Evolutionary conservation across 1,140 invertebrate genomes (phyloP), one percentile per base, ranked within the genome.

Genomic region (Solenopsis fugax): DNA sequence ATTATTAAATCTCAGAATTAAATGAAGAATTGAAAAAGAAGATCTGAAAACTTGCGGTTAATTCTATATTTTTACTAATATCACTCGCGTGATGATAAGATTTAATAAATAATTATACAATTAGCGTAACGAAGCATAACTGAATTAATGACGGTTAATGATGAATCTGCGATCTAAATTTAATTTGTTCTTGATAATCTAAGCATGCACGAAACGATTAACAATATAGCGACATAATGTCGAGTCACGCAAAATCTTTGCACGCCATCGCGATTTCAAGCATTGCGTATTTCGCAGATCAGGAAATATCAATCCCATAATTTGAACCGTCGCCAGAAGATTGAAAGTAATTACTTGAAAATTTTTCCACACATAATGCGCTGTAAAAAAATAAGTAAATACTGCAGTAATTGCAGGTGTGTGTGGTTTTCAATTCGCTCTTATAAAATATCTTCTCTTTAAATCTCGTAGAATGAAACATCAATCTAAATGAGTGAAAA

Each of bases 241-340:
- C 24, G n/a, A 41, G 24, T 18, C 3, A 48, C 67, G 21, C 12
- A 18, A 81, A 77, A 50, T 67, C n/a, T 18, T 18, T 56, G 69
- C 48, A 72, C 82, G 73, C 58, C 29, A 48, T 65, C 18, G 21
- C 1, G 72, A 81, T 77, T 81, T 86, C 9, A 45, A n/a, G n/a
- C 4, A 50, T 86, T 58, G 56, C 54, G 48, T 81, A 87, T 88
- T 52, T 82, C 21, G 29, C 29, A 41, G 86, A 62, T 73, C 41
- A 10, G 0, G 16, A 7, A 50, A 72, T 65, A 88, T 50, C 52
- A 41, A 4, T 0, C n/a, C 21, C n/a, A 12, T 60, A 21, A 60
- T 73, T 64, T 86, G 89, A 58, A 69, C 13, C n/a, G 12, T 58
- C 21, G 71, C 81, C 86, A 86, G 45, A 12, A 75, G 58, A 87